Evolutionary conservation across 2,888 invertebrate genomes (phyloP).

Genomic region (Aleiodes testaceus): DNA sequence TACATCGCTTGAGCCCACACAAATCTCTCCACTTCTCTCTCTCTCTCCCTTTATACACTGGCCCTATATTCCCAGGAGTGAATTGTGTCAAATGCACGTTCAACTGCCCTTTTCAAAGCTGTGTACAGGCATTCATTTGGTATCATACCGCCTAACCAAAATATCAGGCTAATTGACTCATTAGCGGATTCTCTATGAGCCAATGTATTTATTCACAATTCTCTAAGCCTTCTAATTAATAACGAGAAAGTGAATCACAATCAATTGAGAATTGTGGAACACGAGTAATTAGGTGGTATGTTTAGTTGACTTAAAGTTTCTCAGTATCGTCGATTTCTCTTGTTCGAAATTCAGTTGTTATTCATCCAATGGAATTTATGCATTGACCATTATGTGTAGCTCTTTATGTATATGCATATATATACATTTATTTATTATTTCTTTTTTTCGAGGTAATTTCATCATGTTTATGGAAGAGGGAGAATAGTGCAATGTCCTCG

Average conservation of each 20-base stretch:
- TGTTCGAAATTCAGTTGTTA: conserved; percentile 43
- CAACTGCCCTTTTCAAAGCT: conserved; percentile 14
- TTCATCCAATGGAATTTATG: conserved; percentile 35
- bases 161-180: conserved; percentile 27
- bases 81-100: conserved; percentile 33
- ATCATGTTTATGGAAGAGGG: conserved; percentile 27
- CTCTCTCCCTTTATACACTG: conserved; percentile 40
- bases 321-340: conserved; percentile 41
- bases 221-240: conserved; percentile 39
- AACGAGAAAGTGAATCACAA: conserved; percentile 50
- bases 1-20: background rate
- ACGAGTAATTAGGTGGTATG: conserved; percentile 31
- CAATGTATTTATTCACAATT: conserved; percentile 5
- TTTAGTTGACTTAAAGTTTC: conserved; percentile 2
- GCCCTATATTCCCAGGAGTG: conserved; percentile 50
- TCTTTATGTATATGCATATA: too few relatives aligned
- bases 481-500: conserved; percentile 49
- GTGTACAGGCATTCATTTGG: conserved; percentile 8
- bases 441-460: conserved; percentile 25
- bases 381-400: conserved; percentile 37
- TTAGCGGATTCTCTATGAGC: background rate
- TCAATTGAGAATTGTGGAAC: conserved; percentile 45
- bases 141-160: background rate
- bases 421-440: conserved; percentile 28
- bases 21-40: conserved; percentile 17